Percentiles rank a stretch among this genome's conserved stretches.
Conservation (phyloP, 2,113 vertebrate species). For the Leptocoma aspasia region DNA sequence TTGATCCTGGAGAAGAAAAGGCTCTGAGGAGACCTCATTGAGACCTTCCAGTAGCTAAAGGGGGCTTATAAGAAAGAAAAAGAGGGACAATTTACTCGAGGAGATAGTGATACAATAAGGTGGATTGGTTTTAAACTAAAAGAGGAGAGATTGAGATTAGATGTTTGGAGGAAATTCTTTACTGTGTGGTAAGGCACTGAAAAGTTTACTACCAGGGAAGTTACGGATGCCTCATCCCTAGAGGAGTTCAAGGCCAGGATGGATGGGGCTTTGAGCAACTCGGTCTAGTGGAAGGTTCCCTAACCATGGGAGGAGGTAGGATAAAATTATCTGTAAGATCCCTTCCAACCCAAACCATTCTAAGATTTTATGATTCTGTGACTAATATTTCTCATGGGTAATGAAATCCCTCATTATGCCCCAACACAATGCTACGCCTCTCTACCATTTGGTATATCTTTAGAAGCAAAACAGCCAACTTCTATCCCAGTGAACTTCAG, state of each 20-base stretch:
- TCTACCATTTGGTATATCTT: background rate
- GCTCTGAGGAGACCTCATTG: background rate
- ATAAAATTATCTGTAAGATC: background rate
- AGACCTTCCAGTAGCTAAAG: background rate
- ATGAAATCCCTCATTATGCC: background rate
- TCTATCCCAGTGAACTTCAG: background rate
- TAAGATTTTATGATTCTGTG: background rate
- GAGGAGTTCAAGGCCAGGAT: background rate
- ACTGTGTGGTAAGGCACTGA: background rate
- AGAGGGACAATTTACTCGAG: background rate
- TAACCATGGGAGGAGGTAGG: background rate
- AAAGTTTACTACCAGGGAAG: background rate
- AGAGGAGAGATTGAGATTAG: background rate
- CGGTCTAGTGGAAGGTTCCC: background rate
- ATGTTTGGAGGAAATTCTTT: background rate
- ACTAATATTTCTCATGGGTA: background rate
- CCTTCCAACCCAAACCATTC: background rate
- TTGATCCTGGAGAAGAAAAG: background rate
- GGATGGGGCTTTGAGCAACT: background rate
- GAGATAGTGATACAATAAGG: accelerated
- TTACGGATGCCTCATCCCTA: background rate
- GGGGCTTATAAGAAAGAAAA: background rate
- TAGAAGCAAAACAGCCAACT: background rate
- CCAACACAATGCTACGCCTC: background rate
- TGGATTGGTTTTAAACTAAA: background rate